A percentile compares a stretch with the other conserved stretches of the same genome.
These are phyloP conservation scores for Neodon shergylaensis DNA, from an alignment of 2,113 vertebrate species.

Conservation along the genomic window DNA sequence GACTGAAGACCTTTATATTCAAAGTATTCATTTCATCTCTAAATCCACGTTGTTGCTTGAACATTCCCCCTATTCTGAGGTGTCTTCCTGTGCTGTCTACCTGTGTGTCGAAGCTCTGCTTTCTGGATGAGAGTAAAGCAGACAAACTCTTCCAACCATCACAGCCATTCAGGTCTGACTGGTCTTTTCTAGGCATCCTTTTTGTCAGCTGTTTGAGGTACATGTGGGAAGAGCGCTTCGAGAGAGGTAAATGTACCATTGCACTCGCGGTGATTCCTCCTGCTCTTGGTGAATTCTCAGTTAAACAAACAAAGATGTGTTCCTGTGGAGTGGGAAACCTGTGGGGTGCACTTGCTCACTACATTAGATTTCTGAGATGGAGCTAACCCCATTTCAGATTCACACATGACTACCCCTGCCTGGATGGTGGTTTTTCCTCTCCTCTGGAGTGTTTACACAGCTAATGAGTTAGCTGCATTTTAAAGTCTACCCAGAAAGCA, in stretches of 20 bases:
- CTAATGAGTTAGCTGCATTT: not conserved
- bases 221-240: not conserved
- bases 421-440: not conserved
- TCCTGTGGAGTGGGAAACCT: not conserved
- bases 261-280: not conserved
- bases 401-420: not conserved
- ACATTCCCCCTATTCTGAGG: not conserved
- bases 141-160: not conserved
- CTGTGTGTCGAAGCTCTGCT: not conserved
- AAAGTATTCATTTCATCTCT: not conserved
- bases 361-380: not conserved
- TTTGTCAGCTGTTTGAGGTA: not conserved
- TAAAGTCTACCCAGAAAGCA: not conserved
- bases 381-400: not conserved
- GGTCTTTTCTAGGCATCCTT: not conserved
- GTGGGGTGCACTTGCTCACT: not conserved
- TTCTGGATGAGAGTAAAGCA: conserved; percentile 3
- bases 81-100: not conserved
- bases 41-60: not conserved
- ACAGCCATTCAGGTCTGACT: not conserved
- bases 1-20: not conserved
- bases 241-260: not conserved
- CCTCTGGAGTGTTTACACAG: not conserved
- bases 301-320: conserved; percentile 38
- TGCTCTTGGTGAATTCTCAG: not conserved